Percentiles rank a stretch among this genome's conserved stretches.
Evolutionary conservation across 2,888 invertebrate species (phyloP).

Genomic region (Yponomeuta sedellus): DNA sequence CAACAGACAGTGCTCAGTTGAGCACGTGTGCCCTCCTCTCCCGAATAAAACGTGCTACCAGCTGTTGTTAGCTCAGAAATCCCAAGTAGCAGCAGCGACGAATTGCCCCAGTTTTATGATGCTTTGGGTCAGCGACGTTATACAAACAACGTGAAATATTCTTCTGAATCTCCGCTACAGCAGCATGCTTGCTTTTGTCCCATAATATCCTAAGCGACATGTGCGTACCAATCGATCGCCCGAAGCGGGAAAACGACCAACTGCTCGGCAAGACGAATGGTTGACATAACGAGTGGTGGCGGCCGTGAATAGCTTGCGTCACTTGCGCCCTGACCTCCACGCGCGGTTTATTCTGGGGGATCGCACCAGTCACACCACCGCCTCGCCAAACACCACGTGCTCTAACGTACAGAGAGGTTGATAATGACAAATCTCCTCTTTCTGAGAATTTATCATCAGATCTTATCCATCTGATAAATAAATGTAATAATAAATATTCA

Average conservation of each 20-base stretch:
- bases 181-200: neutral
- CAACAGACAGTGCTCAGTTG: neutral
- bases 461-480: no score
- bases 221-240: neutral
- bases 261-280: constrained; percentile 13
- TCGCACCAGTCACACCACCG: constrained; percentile 9
- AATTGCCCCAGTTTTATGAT: neutral
- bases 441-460: no score
- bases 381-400: constrained; percentile 14
- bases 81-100: neutral
- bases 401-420: neutral
- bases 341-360: constrained; percentile 17
- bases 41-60: neutral
- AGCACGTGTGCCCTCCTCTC: neutral
- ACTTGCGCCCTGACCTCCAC: constrained; percentile 32
- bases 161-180: neutral
- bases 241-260: neutral
- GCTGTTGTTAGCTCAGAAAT: neutral
- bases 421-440: no score
- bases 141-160: neutral
- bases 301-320: constrained; percentile 24
- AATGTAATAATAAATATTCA: no score
- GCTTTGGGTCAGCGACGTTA: neutral
- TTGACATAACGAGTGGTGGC: constrained; percentile 25
- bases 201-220: neutral